These are phyloP conservation scores for Nemurella pictetii DNA, from an alignment of 2,888 invertebrate species.

Conservation along the genomic window DNA sequence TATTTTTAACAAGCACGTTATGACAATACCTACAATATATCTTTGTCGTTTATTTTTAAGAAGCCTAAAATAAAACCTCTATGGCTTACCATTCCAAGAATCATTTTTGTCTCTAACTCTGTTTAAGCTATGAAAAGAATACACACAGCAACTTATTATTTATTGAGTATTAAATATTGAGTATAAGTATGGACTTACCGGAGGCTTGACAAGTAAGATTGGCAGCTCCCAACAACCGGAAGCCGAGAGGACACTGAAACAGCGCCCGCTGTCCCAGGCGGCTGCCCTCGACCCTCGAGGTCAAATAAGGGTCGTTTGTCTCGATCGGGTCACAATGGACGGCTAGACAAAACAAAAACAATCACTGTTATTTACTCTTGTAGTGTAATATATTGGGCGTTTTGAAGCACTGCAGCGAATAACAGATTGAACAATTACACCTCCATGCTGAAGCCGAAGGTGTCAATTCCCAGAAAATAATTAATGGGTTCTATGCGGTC, in stretches of 20 bases:
- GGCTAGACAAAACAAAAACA: slow-evolving; percentile 46
- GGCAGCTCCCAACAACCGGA: slow-evolving; percentile 73
- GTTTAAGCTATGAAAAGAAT: neutral
- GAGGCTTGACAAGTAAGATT: slow-evolving; percentile 81
- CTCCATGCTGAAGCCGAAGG: neutral
- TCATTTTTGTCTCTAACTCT: too few species aligned
- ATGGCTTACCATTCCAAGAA: too few species aligned
- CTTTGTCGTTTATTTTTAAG: neutral
- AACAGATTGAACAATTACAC: neutral
- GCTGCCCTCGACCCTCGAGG: slow-evolving; percentile 74
- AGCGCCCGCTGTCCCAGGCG: slow-evolving; percentile 75
- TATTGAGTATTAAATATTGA: too few species aligned
- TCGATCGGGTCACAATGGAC: slow-evolving; percentile 52
- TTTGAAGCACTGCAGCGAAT: too few species aligned
- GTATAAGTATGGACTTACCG: slow-evolving; percentile 55
- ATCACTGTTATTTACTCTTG: neutral
- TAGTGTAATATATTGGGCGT: neutral
- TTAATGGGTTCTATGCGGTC: neutral
- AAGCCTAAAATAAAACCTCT: neutral
- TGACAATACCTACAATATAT: neutral
- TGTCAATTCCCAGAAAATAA: neutral
- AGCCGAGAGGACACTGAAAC: slow-evolving; percentile 81
- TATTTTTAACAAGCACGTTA: neutral
- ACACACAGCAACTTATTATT: neutral
- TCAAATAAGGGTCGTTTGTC: slow-evolving; percentile 57